Conservation (phyloP, 1,140 invertebrate species). For the Hirudo medicinalis region DNA sequence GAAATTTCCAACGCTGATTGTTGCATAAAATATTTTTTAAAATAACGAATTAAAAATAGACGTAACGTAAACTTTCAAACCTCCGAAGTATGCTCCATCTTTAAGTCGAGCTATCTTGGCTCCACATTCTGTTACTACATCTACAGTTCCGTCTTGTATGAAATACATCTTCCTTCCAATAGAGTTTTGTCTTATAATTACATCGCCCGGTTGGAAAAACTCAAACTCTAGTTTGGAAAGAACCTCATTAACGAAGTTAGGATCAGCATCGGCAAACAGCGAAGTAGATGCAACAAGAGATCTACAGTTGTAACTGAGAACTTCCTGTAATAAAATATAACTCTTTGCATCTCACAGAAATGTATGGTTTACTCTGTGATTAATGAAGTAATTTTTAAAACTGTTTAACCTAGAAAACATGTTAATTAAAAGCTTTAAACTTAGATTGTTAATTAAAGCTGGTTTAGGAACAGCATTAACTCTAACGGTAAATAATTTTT, state of each 20-base stretch:
- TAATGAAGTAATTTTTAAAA: too few relatives aligned
- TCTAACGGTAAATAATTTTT: too few relatives aligned
- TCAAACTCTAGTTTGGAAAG: constrained; percentile 93
- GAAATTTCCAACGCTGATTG: too few relatives aligned
- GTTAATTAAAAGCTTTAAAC: too few relatives aligned
- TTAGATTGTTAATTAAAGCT: too few relatives aligned
- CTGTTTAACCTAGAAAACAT: too few relatives aligned
- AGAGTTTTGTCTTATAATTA: constrained; percentile 60
- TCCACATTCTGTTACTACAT: constrained; percentile 76
- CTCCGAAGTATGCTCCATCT: constrained; percentile 95
- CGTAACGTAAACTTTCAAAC: constrained; percentile 24
- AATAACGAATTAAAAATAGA: too few relatives aligned
- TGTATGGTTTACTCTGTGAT: too few relatives aligned
- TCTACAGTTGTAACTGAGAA: constrained; percentile 96
- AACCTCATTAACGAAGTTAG: constrained; percentile 92
- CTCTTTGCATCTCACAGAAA: too few relatives aligned
- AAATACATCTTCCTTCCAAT: constrained; percentile 97
- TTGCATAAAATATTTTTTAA: too few relatives aligned
- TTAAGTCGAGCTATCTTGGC: constrained; percentile 93
- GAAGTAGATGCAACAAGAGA: constrained; percentile 91
- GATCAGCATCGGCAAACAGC: constrained; percentile 94
- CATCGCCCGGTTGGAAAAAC: constrained; percentile 72
- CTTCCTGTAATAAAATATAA: constrained; percentile 75
- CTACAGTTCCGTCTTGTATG: constrained; percentile 87
- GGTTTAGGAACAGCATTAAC: too few relatives aligned